Conservation (phyloP, 2,113 vertebrate species). For the Rostratula benghalensis region DNA sequence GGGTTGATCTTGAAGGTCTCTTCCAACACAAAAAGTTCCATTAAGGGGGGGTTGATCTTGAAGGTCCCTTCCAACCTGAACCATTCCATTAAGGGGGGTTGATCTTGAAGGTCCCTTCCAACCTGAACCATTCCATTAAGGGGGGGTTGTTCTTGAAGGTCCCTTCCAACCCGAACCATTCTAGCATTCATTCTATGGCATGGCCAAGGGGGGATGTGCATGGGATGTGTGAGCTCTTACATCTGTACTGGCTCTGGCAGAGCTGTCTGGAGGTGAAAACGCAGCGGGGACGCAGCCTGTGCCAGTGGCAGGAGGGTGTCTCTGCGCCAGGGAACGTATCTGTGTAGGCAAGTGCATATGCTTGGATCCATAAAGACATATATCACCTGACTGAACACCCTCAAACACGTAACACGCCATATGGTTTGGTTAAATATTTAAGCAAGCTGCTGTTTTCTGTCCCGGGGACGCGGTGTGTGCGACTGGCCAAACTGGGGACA, state of each 20-base stretch:
- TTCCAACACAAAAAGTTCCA: too few relatives aligned
- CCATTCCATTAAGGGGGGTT: too few relatives aligned
- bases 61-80: too few relatives aligned
- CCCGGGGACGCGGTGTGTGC: not conserved
- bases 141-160: too few relatives aligned
- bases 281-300: not conserved
- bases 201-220: not conserved
- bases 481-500: not conserved
- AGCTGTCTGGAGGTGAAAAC: slow-evolving; percentile 19
- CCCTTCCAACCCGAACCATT: not conserved
- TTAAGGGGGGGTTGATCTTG: too few relatives aligned
- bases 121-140: not conserved
- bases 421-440: slow-evolving; percentile 60
- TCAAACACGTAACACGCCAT: not conserved
- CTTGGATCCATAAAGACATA: not conserved
- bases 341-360: slow-evolving; percentile 50
- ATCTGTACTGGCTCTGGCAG: not conserved
- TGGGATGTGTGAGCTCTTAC: not conserved
- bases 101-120: not conserved
- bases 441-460: slow-evolving; percentile 40
- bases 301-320: slow-evolving; percentile 3
- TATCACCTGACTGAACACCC: slow-evolving; percentile 54
- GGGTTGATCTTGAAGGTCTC: too few relatives aligned
- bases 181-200: not conserved
- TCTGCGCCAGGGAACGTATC: not conserved